A percentile compares a stretch with the other conserved stretches of the same genome.
These are phyloP conservation scores for Orestias chungarensis DNA, from an alignment of 2,797 vertebrate genomes.

Conservation along the genomic window DNA sequence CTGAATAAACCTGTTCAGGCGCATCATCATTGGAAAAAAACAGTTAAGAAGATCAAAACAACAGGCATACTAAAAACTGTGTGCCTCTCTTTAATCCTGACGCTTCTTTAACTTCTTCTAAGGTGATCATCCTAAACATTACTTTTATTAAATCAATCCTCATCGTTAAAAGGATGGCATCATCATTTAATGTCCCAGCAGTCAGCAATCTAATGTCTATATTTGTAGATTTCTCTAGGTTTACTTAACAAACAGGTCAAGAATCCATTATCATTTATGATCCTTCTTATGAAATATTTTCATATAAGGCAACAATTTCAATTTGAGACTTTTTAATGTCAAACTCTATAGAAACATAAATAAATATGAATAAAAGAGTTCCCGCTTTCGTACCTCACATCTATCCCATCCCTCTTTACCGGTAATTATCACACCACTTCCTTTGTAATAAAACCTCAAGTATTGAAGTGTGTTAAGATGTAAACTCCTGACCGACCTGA, in stretches of 20 bases:
- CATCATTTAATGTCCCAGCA: too few species aligned
- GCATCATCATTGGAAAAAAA: neutral
- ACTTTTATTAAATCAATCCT: neutral
- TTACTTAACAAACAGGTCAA: neutral
- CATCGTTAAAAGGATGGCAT: neutral
- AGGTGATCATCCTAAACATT: neutral
- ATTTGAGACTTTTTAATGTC: neutral
- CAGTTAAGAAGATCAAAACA: neutral
- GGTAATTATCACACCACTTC: neutral
- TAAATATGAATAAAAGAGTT: neutral
- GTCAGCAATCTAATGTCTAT: too few species aligned
- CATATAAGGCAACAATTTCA: neutral
- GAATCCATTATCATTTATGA: neutral
- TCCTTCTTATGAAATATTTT: neutral
- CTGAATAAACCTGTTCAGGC: conserved; percentile 4
- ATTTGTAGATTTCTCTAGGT: neutral
- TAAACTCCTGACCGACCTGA: conserved; percentile 5
- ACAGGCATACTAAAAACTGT: too few species aligned
- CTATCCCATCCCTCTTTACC: neutral
- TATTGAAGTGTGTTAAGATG: neutral
- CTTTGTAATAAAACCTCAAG: neutral
- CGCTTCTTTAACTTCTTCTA: neutral
- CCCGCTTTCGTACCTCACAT: neutral
- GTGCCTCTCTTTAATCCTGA: neutral
- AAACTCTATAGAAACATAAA: neutral